Evolutionary conservation across 2,113 vertebrate genomes (phyloP).

Genomic region (Ondatra zibethicus): DNA sequence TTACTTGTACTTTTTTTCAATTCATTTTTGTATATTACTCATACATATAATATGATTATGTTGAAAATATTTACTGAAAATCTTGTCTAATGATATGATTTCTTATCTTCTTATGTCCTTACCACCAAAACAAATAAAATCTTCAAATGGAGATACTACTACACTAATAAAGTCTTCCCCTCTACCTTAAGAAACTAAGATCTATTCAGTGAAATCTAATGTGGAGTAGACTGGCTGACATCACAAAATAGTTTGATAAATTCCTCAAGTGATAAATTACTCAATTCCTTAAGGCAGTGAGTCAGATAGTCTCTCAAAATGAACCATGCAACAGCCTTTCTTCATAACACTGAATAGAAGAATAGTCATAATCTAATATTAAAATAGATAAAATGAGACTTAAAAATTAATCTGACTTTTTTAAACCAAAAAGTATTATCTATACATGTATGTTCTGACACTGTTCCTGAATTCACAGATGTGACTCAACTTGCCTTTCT

Average conservation of each 20-base stretch:
- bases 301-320: neutral
- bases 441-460: neutral
- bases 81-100: neutral
- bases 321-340: neutral
- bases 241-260: neutral
- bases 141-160: neutral
- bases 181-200: neutral
- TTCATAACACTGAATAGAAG: neutral
- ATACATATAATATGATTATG: neutral
- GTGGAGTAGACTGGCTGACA: neutral
- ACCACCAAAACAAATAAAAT: neutral
- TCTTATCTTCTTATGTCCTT: neutral
- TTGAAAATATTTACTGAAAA: neutral
- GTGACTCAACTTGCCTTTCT: neutral
- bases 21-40: neutral
- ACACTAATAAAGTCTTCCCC: neutral
- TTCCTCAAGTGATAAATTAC: too few relatives aligned
- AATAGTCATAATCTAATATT: neutral
- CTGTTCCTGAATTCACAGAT: slow-evolving; percentile 4
- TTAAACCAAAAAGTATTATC: slow-evolving; percentile 21
- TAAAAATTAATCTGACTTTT: neutral
- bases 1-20: neutral
- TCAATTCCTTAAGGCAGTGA: neutral
- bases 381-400: neutral
- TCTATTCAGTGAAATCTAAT: slow-evolving; percentile 13